Evolutionary conservation across 2,888 invertebrate genomes (phyloP).

Genomic region (Hipparchia sbordonii): DNA sequence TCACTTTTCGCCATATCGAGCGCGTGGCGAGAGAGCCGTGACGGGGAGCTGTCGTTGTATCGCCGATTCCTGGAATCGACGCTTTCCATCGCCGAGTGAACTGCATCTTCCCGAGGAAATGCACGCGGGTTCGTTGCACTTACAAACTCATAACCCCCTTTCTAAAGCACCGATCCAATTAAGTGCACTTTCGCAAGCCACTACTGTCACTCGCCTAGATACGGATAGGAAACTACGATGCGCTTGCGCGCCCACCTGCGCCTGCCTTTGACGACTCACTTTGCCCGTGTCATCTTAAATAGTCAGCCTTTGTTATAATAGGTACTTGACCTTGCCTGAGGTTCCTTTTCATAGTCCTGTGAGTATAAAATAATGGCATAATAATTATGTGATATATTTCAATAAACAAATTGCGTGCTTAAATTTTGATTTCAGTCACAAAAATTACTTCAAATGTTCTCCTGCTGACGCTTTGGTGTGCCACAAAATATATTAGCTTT

Average conservation of each 20-base stretch:
- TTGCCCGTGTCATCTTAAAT: constrained; percentile 49
- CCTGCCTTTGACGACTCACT: constrained; percentile 53
- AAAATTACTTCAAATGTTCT: no score
- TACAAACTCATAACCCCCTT: constrained; percentile 83
- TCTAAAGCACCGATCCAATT: constrained; percentile 83
- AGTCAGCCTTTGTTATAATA: not conserved
- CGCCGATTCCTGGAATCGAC: constrained; percentile 73
- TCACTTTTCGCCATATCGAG: constrained; percentile 72
- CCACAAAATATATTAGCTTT: no score
- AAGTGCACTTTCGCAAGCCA: constrained; percentile 83
- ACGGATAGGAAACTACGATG: constrained; percentile 78
- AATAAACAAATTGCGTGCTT: not conserved
- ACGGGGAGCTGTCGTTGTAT: constrained; percentile 51
- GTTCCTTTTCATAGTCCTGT: not conserved
- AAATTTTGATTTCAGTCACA: no score
- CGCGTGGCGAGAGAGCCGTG: constrained; percentile 57
- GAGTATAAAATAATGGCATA: no score
- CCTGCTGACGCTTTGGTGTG: no score
- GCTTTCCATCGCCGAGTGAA: constrained; percentile 70
- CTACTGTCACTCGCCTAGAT: constrained; percentile 83
- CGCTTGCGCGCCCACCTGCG: constrained; percentile 71
- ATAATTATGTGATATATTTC: not conserved
- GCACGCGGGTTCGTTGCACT: constrained; percentile 81
- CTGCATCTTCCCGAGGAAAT: constrained; percentile 80
- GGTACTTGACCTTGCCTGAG: not conserved